Conservation (phyloP, 2,113 vertebrate species). For the Spheniscus mendiculus region DNA sequence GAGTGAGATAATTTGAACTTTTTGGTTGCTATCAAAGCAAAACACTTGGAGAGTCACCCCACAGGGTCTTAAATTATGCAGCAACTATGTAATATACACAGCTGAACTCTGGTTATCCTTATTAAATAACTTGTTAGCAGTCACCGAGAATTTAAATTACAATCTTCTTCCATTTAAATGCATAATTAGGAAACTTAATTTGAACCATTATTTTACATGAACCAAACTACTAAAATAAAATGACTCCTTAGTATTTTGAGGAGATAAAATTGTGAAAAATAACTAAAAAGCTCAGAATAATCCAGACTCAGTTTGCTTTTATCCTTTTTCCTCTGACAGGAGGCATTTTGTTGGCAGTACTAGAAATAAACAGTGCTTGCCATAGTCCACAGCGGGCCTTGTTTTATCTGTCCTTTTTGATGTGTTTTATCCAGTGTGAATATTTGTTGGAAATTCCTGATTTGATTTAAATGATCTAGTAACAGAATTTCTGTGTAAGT, state of each 20-base stretch:
- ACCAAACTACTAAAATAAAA: background rate
- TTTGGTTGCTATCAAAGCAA: background rate
- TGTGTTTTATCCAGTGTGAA: background rate
- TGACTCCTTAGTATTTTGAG: background rate
- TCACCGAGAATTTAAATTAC: background rate
- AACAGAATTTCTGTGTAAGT: background rate
- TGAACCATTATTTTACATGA: background rate
- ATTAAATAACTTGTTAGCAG: slow-evolving; percentile 19
- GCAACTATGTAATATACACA: background rate
- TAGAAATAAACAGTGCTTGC: background rate
- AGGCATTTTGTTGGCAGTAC: background rate
- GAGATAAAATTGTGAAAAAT: background rate
- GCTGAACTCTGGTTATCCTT: background rate
- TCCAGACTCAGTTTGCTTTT: background rate
- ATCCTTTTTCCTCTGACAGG: background rate
- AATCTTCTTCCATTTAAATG: slow-evolving; percentile 6
- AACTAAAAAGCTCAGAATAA: background rate
- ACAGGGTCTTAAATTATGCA: background rate
- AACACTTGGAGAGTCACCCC: background rate
- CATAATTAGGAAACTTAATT: slow-evolving; percentile 30
- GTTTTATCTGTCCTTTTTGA: slow-evolving; percentile 1
- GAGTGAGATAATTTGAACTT: background rate
- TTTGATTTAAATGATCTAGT: background rate
- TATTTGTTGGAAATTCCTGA: background rate
- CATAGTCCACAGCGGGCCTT: background rate